Evolutionary conservation across 2,113 vertebrate species (phyloP), one percentile per base, ranked within the genome.

Genomic region (Rhinichthys klamathensis): DNA sequence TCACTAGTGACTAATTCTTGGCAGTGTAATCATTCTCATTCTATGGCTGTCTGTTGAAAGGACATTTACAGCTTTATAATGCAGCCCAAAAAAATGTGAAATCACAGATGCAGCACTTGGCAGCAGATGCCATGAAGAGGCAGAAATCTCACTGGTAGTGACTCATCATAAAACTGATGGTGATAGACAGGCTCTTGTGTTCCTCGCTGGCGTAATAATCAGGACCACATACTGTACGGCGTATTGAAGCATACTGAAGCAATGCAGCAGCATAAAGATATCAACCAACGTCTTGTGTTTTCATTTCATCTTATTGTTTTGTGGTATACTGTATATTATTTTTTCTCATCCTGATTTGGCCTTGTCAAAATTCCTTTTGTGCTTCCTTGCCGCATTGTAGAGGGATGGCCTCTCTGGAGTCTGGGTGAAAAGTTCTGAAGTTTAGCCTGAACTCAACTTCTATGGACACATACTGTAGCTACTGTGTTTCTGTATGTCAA

Each of bases 41-140:
- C 77, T 74, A 30, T 60, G 41, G 51, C 67, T 61, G 77, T 25
- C 25, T 54, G 73, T 56, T 70, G 25, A 46, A 76, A 75, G 58
- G 35, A 81, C 69, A 67, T 75, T 80, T 32, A 73, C 44, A 72
- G 49, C 69, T 84, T 84, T 72, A 80, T 61, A 84, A 80, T 75
- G 32, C 41, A 30, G 44, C 79, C 73, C 70, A 21, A 82, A 82
- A 81, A 81, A 65, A 61, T 38, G 21, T 35, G 70, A 86, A 86
- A 75, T 73, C 70, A 63, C 79, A 86, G 85, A 86, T 67, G 79
- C 79, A 86, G 69, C 85, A 41, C 30, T 82, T 81, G 85, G 69
- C 58, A 86, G 44, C 85, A 86, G 85, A 82, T 86, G 79, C 46
- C 49, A 86, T 60, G 85, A 80, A 21, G 79, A 75, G 73, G 73